Base-by-base conservation (phyloP, 2,888 invertebrate genomes). In the Dolomedes plantarius region DNA sequence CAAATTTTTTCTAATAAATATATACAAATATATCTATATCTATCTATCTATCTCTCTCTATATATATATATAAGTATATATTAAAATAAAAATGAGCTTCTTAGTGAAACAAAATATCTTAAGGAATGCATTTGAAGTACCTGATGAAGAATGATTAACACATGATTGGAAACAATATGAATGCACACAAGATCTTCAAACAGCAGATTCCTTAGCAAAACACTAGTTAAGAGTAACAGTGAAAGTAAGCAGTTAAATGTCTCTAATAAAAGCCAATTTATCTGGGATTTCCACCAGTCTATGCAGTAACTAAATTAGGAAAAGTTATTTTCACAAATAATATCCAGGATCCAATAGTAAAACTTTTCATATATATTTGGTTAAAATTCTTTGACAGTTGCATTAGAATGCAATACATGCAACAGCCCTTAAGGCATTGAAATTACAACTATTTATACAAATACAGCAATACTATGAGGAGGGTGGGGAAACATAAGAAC, bases 91-190 rank as follows among this genome's bases (percentile, higher is more conserved):
- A 19, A 31, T 29, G 5, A 69, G 68, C 39, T 36, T 69, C 39
- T 39, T 23, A 69, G 16, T 50, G 28, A 13, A 56, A 72, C 9
- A 29, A 0, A 39, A 28, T 39, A n/a, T 56, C 77, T 56, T 19
- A 9, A 56, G 77, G 77, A 77, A 77, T 77, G 77, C 68, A 19
- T 50, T n/a, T 36, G 77, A 77, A 77, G 77, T 77, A 77, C 31
- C 69, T 36, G 28, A 67, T 56, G 56, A 56, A 19, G 2, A 65
- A 65, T 65, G 65, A 62, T 13, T 11, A 46, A 46, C 7, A 56
- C 16, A 23, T 5, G 23, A 56, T 23, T 23, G 23, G 56, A 46
- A 46, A 46, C 5, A 29, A 65, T n/a, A 62, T 27, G 65, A 65
- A n/a, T 29, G 29, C 6, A 6, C 11, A 29, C 13, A n/a, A 65